Conservation (phyloP, 2,797 vertebrate species). For the Hemitrygon akajei region DNA sequence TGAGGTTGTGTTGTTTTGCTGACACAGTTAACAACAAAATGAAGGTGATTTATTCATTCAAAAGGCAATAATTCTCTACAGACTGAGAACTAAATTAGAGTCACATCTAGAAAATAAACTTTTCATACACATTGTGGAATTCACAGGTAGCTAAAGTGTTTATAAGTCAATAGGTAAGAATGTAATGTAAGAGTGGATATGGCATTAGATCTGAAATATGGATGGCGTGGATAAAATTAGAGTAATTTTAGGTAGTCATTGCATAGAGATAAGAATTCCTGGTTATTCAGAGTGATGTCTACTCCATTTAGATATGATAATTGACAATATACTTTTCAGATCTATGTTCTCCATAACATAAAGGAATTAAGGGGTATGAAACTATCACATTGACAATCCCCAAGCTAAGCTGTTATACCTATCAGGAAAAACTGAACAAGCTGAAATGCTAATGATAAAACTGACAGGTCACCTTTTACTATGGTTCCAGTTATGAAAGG, state of each 20-base stretch:
- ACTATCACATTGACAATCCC: not conserved
- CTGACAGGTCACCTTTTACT: not conserved
- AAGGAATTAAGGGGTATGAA: not conserved
- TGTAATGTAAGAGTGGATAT: not conserved
- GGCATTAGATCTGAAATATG: not conserved
- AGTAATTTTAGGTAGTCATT: not conserved
- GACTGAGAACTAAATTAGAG: not conserved
- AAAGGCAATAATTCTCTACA: not conserved
- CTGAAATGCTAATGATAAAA: not conserved
- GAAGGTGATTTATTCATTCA: not conserved
- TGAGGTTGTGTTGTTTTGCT: not conserved
- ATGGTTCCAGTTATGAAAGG: not conserved
- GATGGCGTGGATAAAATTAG: not conserved
- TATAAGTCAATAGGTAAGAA: not conserved
- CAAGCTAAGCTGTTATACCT: not conserved
- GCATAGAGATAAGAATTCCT: not conserved
- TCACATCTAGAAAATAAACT: not conserved
- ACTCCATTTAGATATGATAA: not conserved
- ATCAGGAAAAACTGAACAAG: not conserved
- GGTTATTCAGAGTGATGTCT: not conserved
- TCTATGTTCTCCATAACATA: not conserved
- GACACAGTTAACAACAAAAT: not conserved
- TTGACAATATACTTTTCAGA: not conserved
- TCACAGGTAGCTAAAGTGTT: not conserved
- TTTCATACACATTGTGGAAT: not conserved